A percentile compares a stretch with the other conserved stretches of the same genome.
Conservation (phyloP, 2,888 invertebrate genomes). For the Yponomeuta plumbellus region DNA sequence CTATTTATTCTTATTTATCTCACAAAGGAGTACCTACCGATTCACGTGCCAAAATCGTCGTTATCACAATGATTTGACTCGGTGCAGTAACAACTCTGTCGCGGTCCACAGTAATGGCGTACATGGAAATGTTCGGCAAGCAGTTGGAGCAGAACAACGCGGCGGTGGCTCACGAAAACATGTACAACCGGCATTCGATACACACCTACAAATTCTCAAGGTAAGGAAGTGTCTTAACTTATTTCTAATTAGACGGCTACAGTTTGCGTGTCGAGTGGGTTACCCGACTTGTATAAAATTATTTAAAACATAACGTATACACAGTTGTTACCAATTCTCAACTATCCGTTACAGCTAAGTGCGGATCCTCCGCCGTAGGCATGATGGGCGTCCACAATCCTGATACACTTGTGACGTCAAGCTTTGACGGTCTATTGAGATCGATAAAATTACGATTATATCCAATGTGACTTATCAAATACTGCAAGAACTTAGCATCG, state of each 20-base stretch:
- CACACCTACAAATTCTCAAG: slow-evolving; percentile 83
- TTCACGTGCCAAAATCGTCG: not conserved
- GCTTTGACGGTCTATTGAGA: too few relatives aligned
- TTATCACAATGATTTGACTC: not conserved
- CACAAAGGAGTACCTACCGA: not conserved
- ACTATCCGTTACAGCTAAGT: too few relatives aligned
- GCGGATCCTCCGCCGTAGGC: too few relatives aligned
- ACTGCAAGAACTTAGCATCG: too few relatives aligned
- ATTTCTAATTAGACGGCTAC: not conserved
- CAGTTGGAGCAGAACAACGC: slow-evolving; percentile 76
- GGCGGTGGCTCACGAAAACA: slow-evolving; percentile 81
- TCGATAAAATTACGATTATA: too few relatives aligned
- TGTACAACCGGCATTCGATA: slow-evolving; percentile 88
- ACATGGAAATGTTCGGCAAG: slow-evolving; percentile 96
- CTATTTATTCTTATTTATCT: too few relatives aligned
- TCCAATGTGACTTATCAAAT: too few relatives aligned
- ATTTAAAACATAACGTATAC: not conserved
- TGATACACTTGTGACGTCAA: too few relatives aligned
- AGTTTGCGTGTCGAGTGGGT: not conserved
- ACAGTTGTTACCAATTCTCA: too few relatives aligned
- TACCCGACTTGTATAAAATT: not conserved
- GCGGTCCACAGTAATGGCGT: slow-evolving; percentile 88
- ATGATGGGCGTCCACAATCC: too few relatives aligned
- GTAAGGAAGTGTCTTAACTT: slow-evolving; percentile 32
- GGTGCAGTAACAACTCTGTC: slow-evolving; percentile 1